Percentiles rank a stretch among this genome's conserved stretches.
phyloP scores from a whole-genome alignment of 1,140 invertebrate genomes.

The Drosophila repletoides region DNA sequence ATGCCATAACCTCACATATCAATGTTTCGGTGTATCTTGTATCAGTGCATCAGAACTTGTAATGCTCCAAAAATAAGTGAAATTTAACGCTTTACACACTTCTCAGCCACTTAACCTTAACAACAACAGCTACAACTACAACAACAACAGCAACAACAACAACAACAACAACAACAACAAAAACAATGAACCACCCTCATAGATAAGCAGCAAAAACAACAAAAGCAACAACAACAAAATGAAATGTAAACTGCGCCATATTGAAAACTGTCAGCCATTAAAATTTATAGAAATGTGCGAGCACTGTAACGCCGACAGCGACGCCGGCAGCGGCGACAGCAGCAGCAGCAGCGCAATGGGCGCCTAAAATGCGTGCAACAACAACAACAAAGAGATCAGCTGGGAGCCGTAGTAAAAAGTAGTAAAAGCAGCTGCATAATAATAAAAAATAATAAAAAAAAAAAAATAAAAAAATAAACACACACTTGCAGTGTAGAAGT shows the following conservation, averaged over 20 bases:
- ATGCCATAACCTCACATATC: no score
- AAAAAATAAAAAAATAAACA: slow-evolving; percentile 1
- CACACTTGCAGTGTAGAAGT: slow-evolving; percentile 7
- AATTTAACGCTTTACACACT: slow-evolving; percentile 18
- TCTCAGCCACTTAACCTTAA: slow-evolving; percentile 30
- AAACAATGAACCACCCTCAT: slow-evolving; percentile 28
- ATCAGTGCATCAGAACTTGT: no score
- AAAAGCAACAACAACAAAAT: slow-evolving; percentile 15
- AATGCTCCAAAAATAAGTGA: neutral
- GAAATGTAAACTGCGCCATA: slow-evolving; percentile 59
- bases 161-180: neutral
- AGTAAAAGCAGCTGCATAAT: slow-evolving; percentile 44
- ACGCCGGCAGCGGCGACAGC: slow-evolving; percentile 2
- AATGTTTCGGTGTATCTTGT: no score
- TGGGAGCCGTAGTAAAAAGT: slow-evolving; percentile 44
- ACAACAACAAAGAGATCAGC: slow-evolving; percentile 26
- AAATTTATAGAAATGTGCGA: slow-evolving; percentile 54
- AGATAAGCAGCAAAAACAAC: slow-evolving; percentile 14
- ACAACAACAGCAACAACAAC: neutral
- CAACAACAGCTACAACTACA: slow-evolving; percentile 6
- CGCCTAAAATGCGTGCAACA: slow-evolving; percentile 40
- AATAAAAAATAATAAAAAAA: slow-evolving; percentile 11
- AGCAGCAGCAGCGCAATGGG: slow-evolving; percentile 10
- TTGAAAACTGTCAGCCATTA: slow-evolving; percentile 56
- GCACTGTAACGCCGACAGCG: slow-evolving; percentile 7